phyloP scores from a whole-genome alignment of 2,888 invertebrate genomes.

The Odontocolon sp. region DNA sequence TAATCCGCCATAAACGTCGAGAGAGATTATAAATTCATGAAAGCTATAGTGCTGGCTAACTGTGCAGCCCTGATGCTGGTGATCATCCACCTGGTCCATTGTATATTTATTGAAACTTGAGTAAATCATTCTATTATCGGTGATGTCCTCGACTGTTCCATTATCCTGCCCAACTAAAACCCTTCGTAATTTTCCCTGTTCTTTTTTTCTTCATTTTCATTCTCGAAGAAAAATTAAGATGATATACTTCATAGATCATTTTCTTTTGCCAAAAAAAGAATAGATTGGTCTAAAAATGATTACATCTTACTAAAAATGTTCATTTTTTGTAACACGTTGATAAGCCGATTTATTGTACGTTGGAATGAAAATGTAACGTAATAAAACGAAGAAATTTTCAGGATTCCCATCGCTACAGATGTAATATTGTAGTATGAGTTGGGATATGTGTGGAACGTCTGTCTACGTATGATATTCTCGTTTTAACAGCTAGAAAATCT shows the following conservation, averaged over 20 bases:
- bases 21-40: conserved; percentile 49
- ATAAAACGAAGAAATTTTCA: neutral
- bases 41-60: neutral
- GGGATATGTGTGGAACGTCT: neutral
- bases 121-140: conserved; percentile 34
- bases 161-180: neutral
- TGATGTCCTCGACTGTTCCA: neutral
- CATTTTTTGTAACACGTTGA: no score
- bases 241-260: no score
- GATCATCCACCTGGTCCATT: conserved; percentile 13
- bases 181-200: neutral
- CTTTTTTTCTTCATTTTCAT: neutral
- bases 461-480: conserved; percentile 33
- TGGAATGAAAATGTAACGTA: neutral
- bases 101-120: conserved; percentile 35
- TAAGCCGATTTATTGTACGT: no score
- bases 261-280: neutral
- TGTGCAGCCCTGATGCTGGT: neutral
- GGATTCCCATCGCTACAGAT: neutral
- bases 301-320: no score
- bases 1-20: conserved; percentile 41
- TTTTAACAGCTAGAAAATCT: conserved; percentile 33
- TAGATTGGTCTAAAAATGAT: no score
- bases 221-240: no score
- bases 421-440: neutral